Conservation (phyloP, 2,888 invertebrate genomes). For the Axea sp. region DNA sequence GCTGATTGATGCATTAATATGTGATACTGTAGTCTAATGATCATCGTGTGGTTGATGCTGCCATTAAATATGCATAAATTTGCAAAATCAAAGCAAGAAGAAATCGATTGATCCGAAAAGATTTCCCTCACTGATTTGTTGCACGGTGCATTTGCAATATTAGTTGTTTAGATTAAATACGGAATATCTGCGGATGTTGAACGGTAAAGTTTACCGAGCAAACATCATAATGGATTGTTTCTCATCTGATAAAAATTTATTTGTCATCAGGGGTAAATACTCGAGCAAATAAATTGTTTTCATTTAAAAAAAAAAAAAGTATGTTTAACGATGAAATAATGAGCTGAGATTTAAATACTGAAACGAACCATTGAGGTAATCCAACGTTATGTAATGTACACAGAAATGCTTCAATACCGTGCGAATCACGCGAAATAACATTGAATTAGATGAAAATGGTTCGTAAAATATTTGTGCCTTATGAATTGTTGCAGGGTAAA, state of each 20-base stretch:
- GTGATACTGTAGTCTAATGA: too few relatives aligned
- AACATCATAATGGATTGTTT: conserved; percentile 59
- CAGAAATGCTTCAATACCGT: conserved; percentile 15
- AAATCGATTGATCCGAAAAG: too few relatives aligned
- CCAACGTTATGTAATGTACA: conserved; percentile 39
- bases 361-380: conserved; percentile 51
- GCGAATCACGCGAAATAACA: conserved; percentile 48
- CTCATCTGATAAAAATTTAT: conserved; percentile 36
- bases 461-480: conserved; percentile 33
- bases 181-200: conserved; percentile 39
- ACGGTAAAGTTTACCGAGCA: conserved; percentile 48
- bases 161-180: conserved; percentile 57
- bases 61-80: too few relatives aligned
- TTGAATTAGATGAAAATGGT: conserved; percentile 37
- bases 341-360: conserved; percentile 48
- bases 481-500: conserved; percentile 41
- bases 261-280: conserved; percentile 40
- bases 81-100: too few relatives aligned
- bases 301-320: conserved; percentile 50
- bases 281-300: conserved; percentile 53
- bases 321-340: conserved; percentile 43
- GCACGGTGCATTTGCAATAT: too few relatives aligned
- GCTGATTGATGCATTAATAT: too few relatives aligned
- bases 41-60: too few relatives aligned
- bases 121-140: too few relatives aligned